Percentiles rank a stretch among this genome's conserved stretches.
These are phyloP conservation scores for Etheostoma perlongum DNA, from an alignment of 2,797 vertebrate genomes.

Conservation along the genomic window DNA sequence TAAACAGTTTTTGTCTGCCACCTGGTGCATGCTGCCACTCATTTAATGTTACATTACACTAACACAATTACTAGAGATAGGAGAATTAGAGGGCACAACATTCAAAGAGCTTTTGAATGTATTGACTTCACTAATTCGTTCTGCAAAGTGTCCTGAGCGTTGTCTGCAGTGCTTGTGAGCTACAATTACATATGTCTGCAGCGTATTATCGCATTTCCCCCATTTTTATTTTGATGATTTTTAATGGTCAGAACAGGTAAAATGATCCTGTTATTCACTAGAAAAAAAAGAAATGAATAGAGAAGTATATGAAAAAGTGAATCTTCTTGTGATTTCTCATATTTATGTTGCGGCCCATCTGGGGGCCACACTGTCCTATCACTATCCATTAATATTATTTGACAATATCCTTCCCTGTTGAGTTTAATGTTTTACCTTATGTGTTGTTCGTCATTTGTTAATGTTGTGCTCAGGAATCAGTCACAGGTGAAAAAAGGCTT, in stretches of 20 bases:
- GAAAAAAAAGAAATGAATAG: not conserved
- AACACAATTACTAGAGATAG: not conserved
- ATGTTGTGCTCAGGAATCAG: not conserved
- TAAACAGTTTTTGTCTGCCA: not conserved
- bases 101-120: not conserved
- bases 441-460: not conserved
- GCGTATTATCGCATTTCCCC: too few species aligned
- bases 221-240: not conserved
- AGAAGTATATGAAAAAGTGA: not conserved
- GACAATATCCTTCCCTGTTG: not conserved
- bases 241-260: not conserved
- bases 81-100: not conserved
- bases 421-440: not conserved
- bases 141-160: not conserved
- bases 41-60: conserved; percentile 18
- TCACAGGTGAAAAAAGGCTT: not conserved
- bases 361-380: not conserved
- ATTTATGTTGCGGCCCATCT: not conserved
- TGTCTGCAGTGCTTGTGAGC: not conserved
- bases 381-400: not conserved
- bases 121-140: not conserved
- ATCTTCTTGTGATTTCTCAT: not conserved
- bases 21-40: conserved; percentile 9
- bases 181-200: not conserved
- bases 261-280: not conserved